Conservation (phyloP, 2,888 invertebrate species). For the Zeuzera pyrina region DNA sequence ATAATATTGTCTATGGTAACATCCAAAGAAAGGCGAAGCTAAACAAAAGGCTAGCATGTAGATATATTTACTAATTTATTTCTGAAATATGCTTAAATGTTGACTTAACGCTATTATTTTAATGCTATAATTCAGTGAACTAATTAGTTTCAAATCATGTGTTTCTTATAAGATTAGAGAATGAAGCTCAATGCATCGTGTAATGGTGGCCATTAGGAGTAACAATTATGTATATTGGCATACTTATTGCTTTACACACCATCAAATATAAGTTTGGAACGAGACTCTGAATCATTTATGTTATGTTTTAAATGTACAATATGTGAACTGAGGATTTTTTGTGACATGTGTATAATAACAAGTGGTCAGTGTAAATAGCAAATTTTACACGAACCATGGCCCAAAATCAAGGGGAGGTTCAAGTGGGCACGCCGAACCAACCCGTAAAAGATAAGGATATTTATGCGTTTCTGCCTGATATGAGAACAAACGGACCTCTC, state of each 20-base stretch:
- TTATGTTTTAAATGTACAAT: conserved; percentile 25
- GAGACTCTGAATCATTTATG: conserved; percentile 23
- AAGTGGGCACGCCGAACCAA: conserved; percentile 66
- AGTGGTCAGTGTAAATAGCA: conserved; percentile 51
- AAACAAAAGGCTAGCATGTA: conserved; percentile 72
- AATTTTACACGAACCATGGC: conserved; percentile 56
- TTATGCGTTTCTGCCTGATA: conserved; percentile 72
- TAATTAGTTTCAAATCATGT: conserved; percentile 29
- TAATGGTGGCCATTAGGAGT: conserved; percentile 72
- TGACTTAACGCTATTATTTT: conserved; percentile 32
- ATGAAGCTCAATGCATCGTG: conserved; percentile 67
- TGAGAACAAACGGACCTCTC: conserved; percentile 61
- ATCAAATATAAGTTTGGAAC: conserved; percentile 45
- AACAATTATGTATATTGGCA: conserved; percentile 73
- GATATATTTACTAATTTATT: conserved; percentile 58
- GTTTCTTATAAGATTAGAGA: conserved; percentile 37
- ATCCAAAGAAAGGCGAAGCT: conserved; percentile 72
- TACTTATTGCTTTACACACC: conserved; percentile 58
- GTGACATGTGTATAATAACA: conserved; percentile 46
- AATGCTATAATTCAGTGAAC: conserved; percentile 32
- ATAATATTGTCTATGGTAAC: conserved; percentile 51
- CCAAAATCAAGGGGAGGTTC: conserved; percentile 70
- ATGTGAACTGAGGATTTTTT: conserved; percentile 44
- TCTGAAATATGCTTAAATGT: conserved; percentile 40
- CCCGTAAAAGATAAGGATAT: conserved; percentile 68